Base-by-base conservation (phyloP, 2,888 invertebrate species). In the Masnerella sp. region DNA sequence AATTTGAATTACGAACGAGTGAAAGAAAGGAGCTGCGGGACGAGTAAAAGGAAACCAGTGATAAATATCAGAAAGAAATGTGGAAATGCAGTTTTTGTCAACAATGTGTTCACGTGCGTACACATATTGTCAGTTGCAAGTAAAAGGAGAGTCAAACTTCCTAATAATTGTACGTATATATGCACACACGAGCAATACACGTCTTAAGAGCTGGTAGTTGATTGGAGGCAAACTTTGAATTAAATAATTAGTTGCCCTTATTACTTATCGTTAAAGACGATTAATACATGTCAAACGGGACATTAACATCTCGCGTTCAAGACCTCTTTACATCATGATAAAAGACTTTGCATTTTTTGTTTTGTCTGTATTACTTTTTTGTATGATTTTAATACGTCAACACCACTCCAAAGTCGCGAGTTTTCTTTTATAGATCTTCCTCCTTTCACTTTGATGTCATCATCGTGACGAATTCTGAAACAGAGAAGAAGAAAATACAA, bases 391-490 rank as follows among this genome's bases (percentile, higher is more conserved):
- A 89, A 88, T 89, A 88, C 89, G 89, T 90, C 90, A 90, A 90
- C 90, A 90, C 90, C 90, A 90, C 90, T 89, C 89, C 74, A 88
- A 90, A 90, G 89, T 89, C 90, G 90, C 90, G 89, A 90, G 89
- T 89, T 89, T 89, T 86, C 91, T 91, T 91, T 92, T 90, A 91
- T 90, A 92, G 92, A 80, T 82, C 83, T 86, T 84, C 84, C n/a
- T n/a, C n/a, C 80, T 86, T 89, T 96, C 96, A 96, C 95, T 96
- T 96, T 93, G 96, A 96, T 92, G 96, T 96, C 96, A 96, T 96
- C 96, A 96, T 96, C 92, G 96, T 96, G 93, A 96, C 96, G 92
- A 96, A 96, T 93, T 96, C 96, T 96, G 93, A 28, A 94, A 93
- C 88, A 88, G 88, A 87, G 85, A 85, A 83, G 78, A 79, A 42